Evolutionary conservation across 1,140 invertebrate species (phyloP).

Genomic region (Drosophila albomicans): DNA sequence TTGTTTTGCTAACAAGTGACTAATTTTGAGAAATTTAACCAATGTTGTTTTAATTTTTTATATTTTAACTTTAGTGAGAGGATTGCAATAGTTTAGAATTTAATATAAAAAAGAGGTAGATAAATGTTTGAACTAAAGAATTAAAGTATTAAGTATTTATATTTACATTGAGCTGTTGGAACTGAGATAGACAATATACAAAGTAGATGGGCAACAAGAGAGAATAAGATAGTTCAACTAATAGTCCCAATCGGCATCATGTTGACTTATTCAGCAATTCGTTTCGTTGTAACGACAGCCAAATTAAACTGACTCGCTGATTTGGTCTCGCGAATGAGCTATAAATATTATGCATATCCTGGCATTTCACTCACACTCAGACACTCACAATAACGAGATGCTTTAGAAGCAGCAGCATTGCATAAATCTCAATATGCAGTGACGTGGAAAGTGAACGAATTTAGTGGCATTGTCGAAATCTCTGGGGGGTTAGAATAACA

Average conservation of each 20-base stretch:
- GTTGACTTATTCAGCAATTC: background rate
- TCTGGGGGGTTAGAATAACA: slow-evolving; percentile 49
- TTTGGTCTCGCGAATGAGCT: slow-evolving; percentile 10
- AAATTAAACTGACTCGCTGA: slow-evolving; percentile 24
- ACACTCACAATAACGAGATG: slow-evolving; percentile 1
- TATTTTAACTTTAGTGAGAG: background rate
- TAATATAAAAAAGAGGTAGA: too few relatives aligned
- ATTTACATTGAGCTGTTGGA: too few relatives aligned
- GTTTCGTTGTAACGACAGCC: slow-evolving; percentile 12
- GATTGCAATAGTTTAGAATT: too few relatives aligned
- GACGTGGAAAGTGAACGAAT: slow-evolving; percentile 18
- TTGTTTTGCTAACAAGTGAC: background rate
- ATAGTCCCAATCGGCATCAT: background rate
- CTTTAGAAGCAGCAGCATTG: slow-evolving; percentile 38
- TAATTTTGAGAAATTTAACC: slow-evolving; percentile 16
- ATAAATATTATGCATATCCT: slow-evolving; percentile 44
- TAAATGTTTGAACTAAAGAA: too few relatives aligned
- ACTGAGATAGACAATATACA: too few relatives aligned
- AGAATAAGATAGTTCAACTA: background rate
- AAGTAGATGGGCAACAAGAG: background rate
- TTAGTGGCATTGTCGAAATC: slow-evolving; percentile 29
- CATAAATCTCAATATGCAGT: slow-evolving; percentile 68
- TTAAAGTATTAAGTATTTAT: too few relatives aligned
- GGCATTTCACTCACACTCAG: background rate
- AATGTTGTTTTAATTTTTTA: slow-evolving; percentile 23